A percentile compares a stretch with the other conserved stretches of the same genome.
Conservation (phyloP, 2,113 vertebrate species). For the Sander vitreus region DNA sequence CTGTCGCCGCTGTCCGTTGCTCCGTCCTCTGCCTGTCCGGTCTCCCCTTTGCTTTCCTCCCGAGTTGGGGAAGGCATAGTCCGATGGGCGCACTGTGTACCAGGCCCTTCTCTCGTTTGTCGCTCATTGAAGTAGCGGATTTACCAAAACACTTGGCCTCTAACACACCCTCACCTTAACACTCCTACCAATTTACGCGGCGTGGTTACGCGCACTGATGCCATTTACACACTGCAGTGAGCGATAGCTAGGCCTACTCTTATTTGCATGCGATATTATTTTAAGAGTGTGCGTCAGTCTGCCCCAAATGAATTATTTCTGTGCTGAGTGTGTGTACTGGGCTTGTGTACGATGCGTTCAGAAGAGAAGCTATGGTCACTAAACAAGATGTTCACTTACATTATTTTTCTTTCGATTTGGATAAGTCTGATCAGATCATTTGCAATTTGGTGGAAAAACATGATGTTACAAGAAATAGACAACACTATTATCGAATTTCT, state of each 20-base stretch:
- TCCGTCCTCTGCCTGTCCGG: conserved; percentile 52
- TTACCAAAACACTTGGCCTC: conserved; percentile 18
- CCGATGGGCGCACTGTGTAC: conserved; percentile 49
- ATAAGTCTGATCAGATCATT: background rate
- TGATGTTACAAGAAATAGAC: too few species aligned
- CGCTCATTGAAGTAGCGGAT: conserved; percentile 65
- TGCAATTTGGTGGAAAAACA: background rate
- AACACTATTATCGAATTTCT: background rate
- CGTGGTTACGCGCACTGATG: conserved; percentile 40
- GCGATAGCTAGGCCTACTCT: conserved; percentile 1
- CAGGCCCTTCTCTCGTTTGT: conserved; percentile 46
- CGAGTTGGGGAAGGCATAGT: conserved; percentile 61
- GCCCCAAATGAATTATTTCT: background rate
- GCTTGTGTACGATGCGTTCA: too few species aligned
- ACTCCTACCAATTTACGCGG: conserved; percentile 42
- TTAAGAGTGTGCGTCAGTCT: conserved; percentile 31
- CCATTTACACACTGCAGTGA: conserved; percentile 3
- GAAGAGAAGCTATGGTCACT: background rate
- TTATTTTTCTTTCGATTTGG: background rate
- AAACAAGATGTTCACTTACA: background rate
- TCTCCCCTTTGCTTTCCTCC: conserved; percentile 51
- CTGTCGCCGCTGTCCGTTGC: conserved; percentile 43
- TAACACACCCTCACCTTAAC: conserved; percentile 51
- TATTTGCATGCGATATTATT: conserved; percentile 59
- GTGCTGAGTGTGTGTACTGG: background rate